Percentiles rank a stretch among this genome's conserved stretches.
These are phyloP conservation scores for Dinomys branickii DNA, from an alignment of 2,113 vertebrate species.

Conservation along the genomic window DNA sequence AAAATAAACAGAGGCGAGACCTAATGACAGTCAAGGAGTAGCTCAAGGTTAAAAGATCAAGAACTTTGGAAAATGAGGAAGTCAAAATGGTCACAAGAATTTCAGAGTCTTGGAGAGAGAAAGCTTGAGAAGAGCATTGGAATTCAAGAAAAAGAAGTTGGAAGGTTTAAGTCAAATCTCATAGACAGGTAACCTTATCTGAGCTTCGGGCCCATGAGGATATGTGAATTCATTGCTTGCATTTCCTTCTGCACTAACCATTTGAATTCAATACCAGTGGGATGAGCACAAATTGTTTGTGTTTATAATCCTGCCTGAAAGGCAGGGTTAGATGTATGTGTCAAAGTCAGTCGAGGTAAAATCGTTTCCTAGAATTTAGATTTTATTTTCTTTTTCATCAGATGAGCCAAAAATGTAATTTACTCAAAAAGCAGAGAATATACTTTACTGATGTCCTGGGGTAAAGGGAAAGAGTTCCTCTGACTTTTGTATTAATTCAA, in stretches of 20 bases:
- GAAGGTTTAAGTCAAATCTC: background rate
- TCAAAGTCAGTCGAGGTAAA: background rate
- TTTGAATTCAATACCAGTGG: background rate
- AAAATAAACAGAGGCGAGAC: background rate
- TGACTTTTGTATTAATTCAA: background rate
- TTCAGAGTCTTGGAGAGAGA: background rate
- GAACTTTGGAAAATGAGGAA: slow-evolving; percentile 25
- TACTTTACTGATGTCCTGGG: background rate
- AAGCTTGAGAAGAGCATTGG: background rate
- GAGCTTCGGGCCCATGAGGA: background rate
- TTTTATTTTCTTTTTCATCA: background rate
- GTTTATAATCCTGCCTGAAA: background rate
- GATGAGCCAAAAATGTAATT: background rate
- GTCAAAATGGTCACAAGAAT: slow-evolving; percentile 14
- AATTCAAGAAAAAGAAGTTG: background rate
- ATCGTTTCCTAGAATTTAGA: background rate
- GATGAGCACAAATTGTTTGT: slow-evolving; percentile 15
- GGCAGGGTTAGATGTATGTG: background rate
- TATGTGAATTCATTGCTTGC: background rate
- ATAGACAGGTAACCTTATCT: background rate
- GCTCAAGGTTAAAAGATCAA: background rate
- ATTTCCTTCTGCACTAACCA: background rate
- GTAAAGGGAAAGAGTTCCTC: background rate
- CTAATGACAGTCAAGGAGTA: background rate
- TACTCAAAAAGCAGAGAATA: background rate